These are phyloP conservation scores for Psittacula derbiana DNA, from an alignment of 2,797 vertebrate genomes.

Conservation along the genomic window DNA sequence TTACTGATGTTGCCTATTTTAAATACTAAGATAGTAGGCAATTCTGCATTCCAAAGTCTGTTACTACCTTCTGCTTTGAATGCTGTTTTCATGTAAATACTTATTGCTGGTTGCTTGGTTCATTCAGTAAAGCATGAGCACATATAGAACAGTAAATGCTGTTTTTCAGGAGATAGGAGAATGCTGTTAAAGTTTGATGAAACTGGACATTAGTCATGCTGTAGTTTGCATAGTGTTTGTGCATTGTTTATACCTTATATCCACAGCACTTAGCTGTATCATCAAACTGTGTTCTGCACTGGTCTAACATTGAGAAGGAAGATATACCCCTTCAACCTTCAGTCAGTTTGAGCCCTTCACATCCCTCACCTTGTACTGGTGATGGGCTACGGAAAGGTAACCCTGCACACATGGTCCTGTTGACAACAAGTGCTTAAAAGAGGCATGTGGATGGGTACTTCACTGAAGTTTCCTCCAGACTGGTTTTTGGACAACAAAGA, in stretches of 20 bases:
- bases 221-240: background rate
- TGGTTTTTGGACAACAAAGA: accelerated
- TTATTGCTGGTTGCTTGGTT: background rate
- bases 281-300: background rate
- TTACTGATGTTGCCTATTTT: background rate
- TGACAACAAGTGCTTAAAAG: background rate
- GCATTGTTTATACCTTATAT: accelerated
- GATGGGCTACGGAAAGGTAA: background rate
- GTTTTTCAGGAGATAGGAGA: background rate
- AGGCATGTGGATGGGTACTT: background rate
- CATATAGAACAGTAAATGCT: background rate
- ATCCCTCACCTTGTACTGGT: accelerated
- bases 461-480: background rate
- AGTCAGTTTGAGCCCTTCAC: background rate
- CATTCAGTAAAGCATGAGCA: background rate
- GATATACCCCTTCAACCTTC: accelerated
- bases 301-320: background rate
- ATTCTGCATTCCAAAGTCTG: background rate
- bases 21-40: background rate
- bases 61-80: background rate
- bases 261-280: background rate
- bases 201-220: background rate
- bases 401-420: background rate
- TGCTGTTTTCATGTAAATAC: background rate
- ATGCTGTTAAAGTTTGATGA: background rate